Conservation (phyloP, 2,888 invertebrate species). For the Ornithoptera alexandrae region DNA sequence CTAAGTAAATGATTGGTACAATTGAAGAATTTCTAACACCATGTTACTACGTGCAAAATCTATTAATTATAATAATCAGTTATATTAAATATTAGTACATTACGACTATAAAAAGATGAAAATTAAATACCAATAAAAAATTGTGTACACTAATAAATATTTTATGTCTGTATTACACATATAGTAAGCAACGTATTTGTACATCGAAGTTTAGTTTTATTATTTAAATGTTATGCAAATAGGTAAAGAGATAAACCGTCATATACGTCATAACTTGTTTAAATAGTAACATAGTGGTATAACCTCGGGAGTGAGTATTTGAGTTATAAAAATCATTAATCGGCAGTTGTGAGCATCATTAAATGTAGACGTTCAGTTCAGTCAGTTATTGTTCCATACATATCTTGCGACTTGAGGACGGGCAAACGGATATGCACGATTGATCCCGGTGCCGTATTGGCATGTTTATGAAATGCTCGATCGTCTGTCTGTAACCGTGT, state of each 20-base stretch:
- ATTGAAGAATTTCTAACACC: background rate
- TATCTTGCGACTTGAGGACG: slow-evolving; percentile 45
- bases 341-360: slow-evolving; percentile 25
- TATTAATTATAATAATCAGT: background rate
- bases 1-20: background rate
- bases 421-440: slow-evolving; percentile 65
- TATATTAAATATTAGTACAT: background rate
- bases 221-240: slow-evolving; percentile 29
- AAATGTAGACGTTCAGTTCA: slow-evolving; percentile 37
- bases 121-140: no score
- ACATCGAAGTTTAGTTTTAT: slow-evolving; percentile 19
- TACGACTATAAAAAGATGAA: background rate
- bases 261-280: slow-evolving; percentile 26
- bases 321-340: slow-evolving; percentile 5
- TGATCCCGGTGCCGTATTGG: slow-evolving; percentile 63
- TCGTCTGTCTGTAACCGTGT: slow-evolving; percentile 35
- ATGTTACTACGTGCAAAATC: background rate
- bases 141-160: background rate
- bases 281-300: slow-evolving; percentile 25
- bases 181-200: slow-evolving; percentile 37
- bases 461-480: slow-evolving; percentile 64
- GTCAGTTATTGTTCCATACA: slow-evolving; percentile 51
- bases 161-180: slow-evolving; percentile 42
- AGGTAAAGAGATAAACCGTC: slow-evolving; percentile 32
- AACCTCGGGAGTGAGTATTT: slow-evolving; percentile 2